These are phyloP conservation scores for Ladona fulva DNA, from an alignment of 1,140 invertebrate genomes.

Conservation along the genomic window DNA sequence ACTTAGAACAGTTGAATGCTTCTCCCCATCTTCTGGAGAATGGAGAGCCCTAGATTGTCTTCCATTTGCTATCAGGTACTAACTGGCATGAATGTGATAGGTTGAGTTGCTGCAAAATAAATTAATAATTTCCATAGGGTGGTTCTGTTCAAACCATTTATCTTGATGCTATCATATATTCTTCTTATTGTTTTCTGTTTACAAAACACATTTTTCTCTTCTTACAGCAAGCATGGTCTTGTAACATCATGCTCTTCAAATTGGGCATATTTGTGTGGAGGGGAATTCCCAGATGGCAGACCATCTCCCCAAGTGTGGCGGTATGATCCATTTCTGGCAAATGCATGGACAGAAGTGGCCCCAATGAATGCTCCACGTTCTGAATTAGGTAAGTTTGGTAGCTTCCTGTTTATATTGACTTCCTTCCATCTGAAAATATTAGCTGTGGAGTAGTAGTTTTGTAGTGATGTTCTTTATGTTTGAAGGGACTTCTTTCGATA, in stretches of 20 bases:
- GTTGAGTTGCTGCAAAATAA: no score
- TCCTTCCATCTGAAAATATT: no score
- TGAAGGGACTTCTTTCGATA: no score
- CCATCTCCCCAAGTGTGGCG: constrained; percentile 41
- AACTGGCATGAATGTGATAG: not conserved
- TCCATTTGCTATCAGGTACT: constrained; percentile 39
- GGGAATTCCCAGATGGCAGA: constrained; percentile 47
- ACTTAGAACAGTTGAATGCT: constrained; percentile 44
- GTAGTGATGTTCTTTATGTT: no score
- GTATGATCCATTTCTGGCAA: constrained; percentile 42
- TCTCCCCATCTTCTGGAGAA: constrained; percentile 34
- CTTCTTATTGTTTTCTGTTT: not conserved
- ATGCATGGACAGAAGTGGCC: constrained; percentile 45
- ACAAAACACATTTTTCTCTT: constrained; percentile 27
- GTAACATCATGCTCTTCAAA: constrained; percentile 43
- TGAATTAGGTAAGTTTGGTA: constrained; percentile 37
- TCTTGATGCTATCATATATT: no score
- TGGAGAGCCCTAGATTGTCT: constrained; percentile 39
- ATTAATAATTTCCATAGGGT: no score
- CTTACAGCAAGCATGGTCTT: constrained; percentile 43
- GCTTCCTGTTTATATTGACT: no score
- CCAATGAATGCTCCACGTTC: constrained; percentile 41
- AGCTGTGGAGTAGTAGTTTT: no score
- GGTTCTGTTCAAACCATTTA: no score
- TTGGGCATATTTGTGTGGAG: constrained; percentile 45